Evolutionary conservation across 1,140 invertebrate genomes (phyloP).

Genomic region (Bombus affinis): DNA sequence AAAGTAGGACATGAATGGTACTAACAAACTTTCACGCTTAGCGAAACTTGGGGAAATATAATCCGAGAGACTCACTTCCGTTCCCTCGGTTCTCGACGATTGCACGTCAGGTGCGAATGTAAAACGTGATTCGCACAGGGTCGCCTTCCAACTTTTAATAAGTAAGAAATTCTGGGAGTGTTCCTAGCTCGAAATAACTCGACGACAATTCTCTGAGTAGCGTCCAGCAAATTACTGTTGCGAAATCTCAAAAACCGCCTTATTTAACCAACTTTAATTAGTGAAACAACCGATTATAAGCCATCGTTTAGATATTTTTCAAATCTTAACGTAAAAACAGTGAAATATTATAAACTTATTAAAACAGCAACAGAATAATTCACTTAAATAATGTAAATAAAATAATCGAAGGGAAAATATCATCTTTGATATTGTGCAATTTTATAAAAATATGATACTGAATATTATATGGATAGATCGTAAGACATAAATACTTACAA

Average conservation of each 20-base stretch:
- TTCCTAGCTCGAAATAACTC: slow-evolving; percentile 41
- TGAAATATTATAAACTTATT: not conserved
- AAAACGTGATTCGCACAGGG: slow-evolving; percentile 46
- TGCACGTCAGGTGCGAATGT: slow-evolving; percentile 39
- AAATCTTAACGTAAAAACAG: not conserved
- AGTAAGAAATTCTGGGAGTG: slow-evolving; percentile 28
- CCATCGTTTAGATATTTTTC: not conserved
- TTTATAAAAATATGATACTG: not conserved
- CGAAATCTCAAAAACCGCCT: not conserved
- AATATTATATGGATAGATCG: not conserved
- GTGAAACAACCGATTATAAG: not conserved
- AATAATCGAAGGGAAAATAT: not conserved
- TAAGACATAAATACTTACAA: slow-evolving; percentile 84
- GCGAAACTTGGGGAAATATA: slow-evolving; percentile 52
- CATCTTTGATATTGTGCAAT: not conserved
- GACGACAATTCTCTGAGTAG: slow-evolving; percentile 18
- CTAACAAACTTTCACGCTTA: slow-evolving; percentile 36
- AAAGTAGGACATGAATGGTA: slow-evolving; percentile 13
- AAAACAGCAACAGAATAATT: not conserved
- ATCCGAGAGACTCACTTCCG: slow-evolving; percentile 28
- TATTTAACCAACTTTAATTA: slow-evolving; percentile 8
- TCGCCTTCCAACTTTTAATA: slow-evolving; percentile 56
- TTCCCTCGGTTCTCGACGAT: slow-evolving; percentile 26
- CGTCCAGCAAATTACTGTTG: slow-evolving; percentile 1
- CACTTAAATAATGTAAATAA: not conserved